Conservation (phyloP, 2,888 invertebrate species). For the Phaedon cochleariae region DNA sequence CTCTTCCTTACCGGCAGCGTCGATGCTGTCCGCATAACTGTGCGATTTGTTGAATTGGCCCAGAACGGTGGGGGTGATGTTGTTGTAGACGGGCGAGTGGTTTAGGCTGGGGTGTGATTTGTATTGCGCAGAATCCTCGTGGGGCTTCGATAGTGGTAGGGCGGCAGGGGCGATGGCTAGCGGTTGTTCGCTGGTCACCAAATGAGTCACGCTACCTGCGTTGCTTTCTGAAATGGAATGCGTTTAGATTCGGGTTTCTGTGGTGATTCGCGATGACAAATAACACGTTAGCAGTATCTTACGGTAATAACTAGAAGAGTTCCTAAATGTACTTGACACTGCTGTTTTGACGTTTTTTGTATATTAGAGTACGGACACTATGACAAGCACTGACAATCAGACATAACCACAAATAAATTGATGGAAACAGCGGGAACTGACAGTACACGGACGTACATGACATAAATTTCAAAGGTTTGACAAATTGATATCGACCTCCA, state of each 20-base stretch:
- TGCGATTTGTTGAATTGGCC: conserved; percentile 54
- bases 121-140: conserved; percentile 55
- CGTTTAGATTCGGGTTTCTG: neutral
- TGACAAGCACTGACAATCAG: too few species aligned
- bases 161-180: conserved; percentile 62
- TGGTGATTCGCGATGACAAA: too few species aligned
- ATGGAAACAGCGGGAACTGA: too few species aligned
- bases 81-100: conserved; percentile 61
- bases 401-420: too few species aligned
- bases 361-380: too few species aligned
- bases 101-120: conserved; percentile 60
- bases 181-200: conserved; percentile 72
- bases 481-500: too few species aligned
- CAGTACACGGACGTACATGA: too few species aligned
- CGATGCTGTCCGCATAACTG: conserved; percentile 54
- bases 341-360: too few species aligned
- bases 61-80: conserved; percentile 44
- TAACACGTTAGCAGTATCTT: too few species aligned
- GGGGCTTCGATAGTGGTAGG: conserved; percentile 46
- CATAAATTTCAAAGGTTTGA: too few species aligned
- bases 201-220: conserved; percentile 72
- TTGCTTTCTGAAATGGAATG: conserved; percentile 67
- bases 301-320: too few species aligned
- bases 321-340: too few species aligned
- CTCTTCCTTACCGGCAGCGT: conserved; percentile 29